phyloP scores from a whole-genome alignment of 2,888 invertebrate genomes.

The Mesochorus sp. region DNA sequence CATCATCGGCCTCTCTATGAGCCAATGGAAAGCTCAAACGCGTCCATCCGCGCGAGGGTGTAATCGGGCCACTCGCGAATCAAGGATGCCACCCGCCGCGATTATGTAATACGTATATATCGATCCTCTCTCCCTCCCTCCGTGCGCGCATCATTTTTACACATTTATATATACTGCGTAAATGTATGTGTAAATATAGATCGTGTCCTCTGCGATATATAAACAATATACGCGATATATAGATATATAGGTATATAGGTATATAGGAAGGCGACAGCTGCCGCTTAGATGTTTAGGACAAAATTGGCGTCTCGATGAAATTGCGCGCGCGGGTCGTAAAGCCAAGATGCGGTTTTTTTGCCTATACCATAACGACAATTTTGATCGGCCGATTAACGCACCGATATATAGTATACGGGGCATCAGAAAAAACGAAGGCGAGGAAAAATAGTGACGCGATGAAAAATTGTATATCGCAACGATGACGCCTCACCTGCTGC shows the following conservation, averaged over 20 bases:
- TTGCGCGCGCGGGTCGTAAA: constrained; percentile 55
- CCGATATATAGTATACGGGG: too few species aligned
- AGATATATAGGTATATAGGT: too few species aligned
- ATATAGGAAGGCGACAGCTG: constrained; percentile 69
- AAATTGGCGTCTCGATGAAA: constrained; percentile 71
- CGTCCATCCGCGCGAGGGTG: constrained; percentile 76
- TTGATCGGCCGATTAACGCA: too few species aligned
- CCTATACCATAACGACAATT: constrained; percentile 19
- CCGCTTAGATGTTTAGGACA: constrained; percentile 70
- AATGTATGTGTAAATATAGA: too few species aligned
- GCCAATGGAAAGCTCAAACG: constrained; percentile 72
- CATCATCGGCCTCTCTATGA: constrained; percentile 69
- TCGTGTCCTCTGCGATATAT: too few species aligned
- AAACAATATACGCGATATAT: too few species aligned
- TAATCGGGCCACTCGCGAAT: constrained; percentile 77
- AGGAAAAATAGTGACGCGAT: too few species aligned
- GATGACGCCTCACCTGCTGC: too few species aligned
- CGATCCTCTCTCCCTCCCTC: constrained; percentile 69
- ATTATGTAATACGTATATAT: constrained; percentile 62
- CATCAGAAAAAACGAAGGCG: too few species aligned
- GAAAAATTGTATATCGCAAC: too few species aligned
- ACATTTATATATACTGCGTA: too few species aligned
- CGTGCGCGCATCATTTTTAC: background rate
- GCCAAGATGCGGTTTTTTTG: constrained; percentile 8
- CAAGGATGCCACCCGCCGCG: constrained; percentile 78